These are phyloP conservation scores for Catalaphyllia jardinei DNA, from an alignment of 64 coral and sea anemone genomes.

Conservation along the genomic window DNA sequence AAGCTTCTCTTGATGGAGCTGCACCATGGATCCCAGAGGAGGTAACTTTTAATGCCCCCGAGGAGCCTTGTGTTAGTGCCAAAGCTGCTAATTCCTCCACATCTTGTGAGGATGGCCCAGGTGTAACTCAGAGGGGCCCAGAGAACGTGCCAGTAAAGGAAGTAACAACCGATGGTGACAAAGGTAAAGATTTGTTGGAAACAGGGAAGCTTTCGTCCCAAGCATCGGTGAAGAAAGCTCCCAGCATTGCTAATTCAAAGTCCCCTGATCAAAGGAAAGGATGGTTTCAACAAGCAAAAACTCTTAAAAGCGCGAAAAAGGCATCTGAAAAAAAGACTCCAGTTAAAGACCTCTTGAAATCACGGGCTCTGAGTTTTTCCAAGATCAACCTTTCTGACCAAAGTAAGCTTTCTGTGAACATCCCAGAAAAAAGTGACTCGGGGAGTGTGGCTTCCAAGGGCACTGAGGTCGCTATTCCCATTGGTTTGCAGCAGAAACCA, in stretches of 20 bases:
- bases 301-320: neutral
- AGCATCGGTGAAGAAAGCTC: neutral
- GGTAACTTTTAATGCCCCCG: neutral
- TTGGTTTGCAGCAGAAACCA: neutral
- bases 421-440: neutral
- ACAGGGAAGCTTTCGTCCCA: neutral
- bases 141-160: neutral
- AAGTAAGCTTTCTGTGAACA: neutral
- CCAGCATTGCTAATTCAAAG: neutral
- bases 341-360: neutral
- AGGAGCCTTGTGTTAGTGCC: neutral
- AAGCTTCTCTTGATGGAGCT: neutral
- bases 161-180: neutral
- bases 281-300: neutral
- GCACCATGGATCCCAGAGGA: neutral
- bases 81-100: neutral
- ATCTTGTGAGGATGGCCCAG: neutral
- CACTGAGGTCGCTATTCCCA: neutral
- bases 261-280: neutral
- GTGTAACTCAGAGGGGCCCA: neutral
- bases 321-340: neutral
- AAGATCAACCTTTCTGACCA: neutral
- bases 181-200: neutral
- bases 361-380: neutral
- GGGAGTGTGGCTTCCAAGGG: neutral